Base-by-base conservation (phyloP, 1,140 invertebrate genomes). In the Sarcophaga peregrina region DNA sequence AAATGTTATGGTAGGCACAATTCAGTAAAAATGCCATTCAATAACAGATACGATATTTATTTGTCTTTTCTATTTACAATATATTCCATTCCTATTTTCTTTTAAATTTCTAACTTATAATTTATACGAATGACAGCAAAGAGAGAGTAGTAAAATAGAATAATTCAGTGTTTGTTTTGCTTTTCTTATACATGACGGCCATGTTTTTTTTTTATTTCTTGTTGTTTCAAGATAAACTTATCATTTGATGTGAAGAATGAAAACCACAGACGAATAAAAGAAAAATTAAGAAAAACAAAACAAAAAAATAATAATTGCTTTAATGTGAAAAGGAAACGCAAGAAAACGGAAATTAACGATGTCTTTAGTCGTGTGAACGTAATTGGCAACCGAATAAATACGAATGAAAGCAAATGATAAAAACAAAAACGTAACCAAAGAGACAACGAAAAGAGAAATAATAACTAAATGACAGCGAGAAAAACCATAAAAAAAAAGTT, bases 301-400 rank as follows among this genome's bases (percentile, higher is more conserved):
- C 9, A 68, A 25, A 68, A 10, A 68, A 68, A 68, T n/a, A 45
- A n/a, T 50, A 25, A 20, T 52, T 78, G 17, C 25, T 78, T 78
- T 78, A 78, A 78, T 78, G 37, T 78, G 47, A 78, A 78, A 78
- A 78, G 75, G 75, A 78, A 78, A 78, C 75, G 75, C 48, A 78
- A 78, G 47, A 78, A 78, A 78, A 78, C 75, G 75, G 75, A 78
- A 78, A 78, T 78, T 78, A 78, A 78, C 75, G 75, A 78, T 78
- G 75, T 78, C 75, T 78, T 78, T 50, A 78, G 73, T 78, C 75
- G 75, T 48, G 17, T 72, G n/a, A 78, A 78, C 75, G 17, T 78
- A 78, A 78, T 50, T 78, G 75, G 75, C 75, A 20, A 78, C 47
- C 75, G 48, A 78, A 78, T 50, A 78, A 52, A 78, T 52, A 78